These are phyloP conservation scores for Ranitomeya variabilis DNA, from an alignment of 2,113 vertebrate genomes.

Conservation along the genomic window DNA sequence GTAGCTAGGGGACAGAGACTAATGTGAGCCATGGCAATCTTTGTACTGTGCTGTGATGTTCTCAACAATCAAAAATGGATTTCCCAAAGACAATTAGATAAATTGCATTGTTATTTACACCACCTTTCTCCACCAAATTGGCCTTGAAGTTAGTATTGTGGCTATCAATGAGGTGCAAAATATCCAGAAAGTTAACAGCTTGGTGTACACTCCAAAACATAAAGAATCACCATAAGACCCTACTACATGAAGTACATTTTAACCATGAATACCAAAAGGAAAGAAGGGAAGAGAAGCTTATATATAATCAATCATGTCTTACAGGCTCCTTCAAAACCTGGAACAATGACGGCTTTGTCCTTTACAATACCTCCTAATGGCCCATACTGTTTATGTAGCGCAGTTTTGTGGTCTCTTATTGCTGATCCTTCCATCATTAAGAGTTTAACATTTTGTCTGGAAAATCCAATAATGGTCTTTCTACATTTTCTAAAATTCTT, in stretches of 20 bases:
- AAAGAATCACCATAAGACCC: neutral
- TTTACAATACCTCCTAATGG: conserved; percentile 17
- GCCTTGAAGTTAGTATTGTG: no score
- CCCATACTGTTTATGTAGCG: neutral
- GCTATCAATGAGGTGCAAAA: neutral
- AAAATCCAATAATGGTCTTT: conserved; percentile 44
- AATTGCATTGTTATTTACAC: no score
- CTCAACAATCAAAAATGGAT: no score
- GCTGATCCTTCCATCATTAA: conserved; percentile 48
- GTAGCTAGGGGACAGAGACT: no score
- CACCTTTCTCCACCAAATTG: no score
- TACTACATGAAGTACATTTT: neutral
- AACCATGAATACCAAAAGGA: neutral
- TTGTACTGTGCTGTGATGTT: no score
- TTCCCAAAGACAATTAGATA: no score
- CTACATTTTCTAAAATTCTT: neutral
- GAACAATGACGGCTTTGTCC: conserved; percentile 26
- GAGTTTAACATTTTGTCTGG: conserved; percentile 42
- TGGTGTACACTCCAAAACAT: neutral
- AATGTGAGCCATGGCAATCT: no score
- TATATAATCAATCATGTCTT: conserved; percentile 31
- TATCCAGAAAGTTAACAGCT: neutral
- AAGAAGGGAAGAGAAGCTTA: conserved; percentile 6
- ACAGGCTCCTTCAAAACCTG: conserved; percentile 1
- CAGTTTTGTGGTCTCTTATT: conserved; percentile 30